phyloP scores from a whole-genome alignment of 2,888 invertebrate genomes.

The Brachynemurus nebulosus region DNA sequence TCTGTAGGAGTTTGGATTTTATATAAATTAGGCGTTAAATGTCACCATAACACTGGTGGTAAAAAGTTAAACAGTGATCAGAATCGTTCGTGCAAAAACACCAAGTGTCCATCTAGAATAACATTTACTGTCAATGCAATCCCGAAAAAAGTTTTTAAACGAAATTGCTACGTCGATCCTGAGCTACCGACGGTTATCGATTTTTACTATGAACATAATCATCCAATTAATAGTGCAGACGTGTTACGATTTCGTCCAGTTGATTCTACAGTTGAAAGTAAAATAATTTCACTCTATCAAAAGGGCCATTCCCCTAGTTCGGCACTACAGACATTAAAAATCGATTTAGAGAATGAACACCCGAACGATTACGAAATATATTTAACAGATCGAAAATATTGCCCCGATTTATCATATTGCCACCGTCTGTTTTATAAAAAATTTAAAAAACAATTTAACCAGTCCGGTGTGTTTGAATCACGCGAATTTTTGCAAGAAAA shows the following conservation, averaged over 20 bases:
- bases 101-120: constrained; percentile 5
- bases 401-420: constrained; percentile 2
- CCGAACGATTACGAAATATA: constrained; percentile 2
- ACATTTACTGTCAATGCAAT: constrained; percentile 4
- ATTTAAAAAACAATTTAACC: constrained; percentile 2
- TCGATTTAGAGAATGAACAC: constrained; percentile 2
- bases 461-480: not conserved
- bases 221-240: constrained; percentile 2
- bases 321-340: constrained; percentile 2
- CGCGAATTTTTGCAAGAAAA: not conserved
- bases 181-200: constrained; percentile 3
- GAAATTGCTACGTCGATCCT: constrained; percentile 1
- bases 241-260: constrained; percentile 1
- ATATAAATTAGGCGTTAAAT: constrained; percentile 5
- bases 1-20: constrained; percentile 3
- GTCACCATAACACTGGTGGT: constrained; percentile 4
- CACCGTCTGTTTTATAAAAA: constrained; percentile 6
- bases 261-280: not conserved
- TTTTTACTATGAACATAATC: constrained; percentile 6
- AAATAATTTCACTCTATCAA: not conserved
- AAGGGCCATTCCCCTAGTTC: constrained; percentile 3
- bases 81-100: constrained; percentile 3
- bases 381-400: constrained; percentile 2
- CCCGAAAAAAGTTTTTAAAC: constrained; percentile 3
- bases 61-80: constrained; percentile 4